A percentile compares a stretch with the other conserved stretches of the same genome.
Evolutionary conservation across 2,888 invertebrate genomes (phyloP).

Genomic region (Eretmocerus hayati): DNA sequence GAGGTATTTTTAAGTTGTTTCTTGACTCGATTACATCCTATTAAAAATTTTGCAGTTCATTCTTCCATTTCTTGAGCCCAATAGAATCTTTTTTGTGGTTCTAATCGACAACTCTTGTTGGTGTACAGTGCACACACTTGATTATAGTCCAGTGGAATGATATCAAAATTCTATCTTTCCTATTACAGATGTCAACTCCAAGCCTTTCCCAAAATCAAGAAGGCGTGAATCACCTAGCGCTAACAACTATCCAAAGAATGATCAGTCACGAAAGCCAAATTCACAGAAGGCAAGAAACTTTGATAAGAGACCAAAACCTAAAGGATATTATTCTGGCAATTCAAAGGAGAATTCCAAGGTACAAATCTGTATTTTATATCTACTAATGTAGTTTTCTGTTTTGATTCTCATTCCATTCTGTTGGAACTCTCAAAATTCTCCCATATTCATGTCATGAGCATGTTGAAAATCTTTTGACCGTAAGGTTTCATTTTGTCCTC

Average conservation of each 20-base stretch:
- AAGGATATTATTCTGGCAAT: constrained; percentile 56
- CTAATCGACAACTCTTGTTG: too few relatives aligned
- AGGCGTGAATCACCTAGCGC: constrained; percentile 57
- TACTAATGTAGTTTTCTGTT: too few relatives aligned
- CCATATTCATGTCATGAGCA: too few relatives aligned
- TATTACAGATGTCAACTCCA: constrained; percentile 37
- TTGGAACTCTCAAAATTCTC: too few relatives aligned
- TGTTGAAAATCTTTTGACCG: background rate
- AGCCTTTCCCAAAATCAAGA: constrained; percentile 48
- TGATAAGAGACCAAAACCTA: constrained; percentile 66
- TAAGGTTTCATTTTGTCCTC: too few relatives aligned
- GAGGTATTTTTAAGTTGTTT: too few relatives aligned
- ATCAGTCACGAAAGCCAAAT: constrained; percentile 63
- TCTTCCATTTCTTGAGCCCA: too few relatives aligned
- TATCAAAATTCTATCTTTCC: constrained; percentile 1
- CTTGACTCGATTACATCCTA: too few relatives aligned
- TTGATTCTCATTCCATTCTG: too few relatives aligned
- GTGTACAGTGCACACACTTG: too few relatives aligned
- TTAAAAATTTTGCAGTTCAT: too few relatives aligned
- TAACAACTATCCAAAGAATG: constrained; percentile 53
- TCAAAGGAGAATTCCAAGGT: constrained; percentile 67
- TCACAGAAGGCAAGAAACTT: constrained; percentile 61
- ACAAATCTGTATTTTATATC: constrained; percentile 2
- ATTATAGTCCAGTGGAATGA: background rate
- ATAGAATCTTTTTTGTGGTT: too few relatives aligned